Evolutionary conservation across 64 coral and sea anemone species (phyloP), one percentile per base, ranked within the genome.

Genomic region (Stichodactyla mertensii): DNA sequence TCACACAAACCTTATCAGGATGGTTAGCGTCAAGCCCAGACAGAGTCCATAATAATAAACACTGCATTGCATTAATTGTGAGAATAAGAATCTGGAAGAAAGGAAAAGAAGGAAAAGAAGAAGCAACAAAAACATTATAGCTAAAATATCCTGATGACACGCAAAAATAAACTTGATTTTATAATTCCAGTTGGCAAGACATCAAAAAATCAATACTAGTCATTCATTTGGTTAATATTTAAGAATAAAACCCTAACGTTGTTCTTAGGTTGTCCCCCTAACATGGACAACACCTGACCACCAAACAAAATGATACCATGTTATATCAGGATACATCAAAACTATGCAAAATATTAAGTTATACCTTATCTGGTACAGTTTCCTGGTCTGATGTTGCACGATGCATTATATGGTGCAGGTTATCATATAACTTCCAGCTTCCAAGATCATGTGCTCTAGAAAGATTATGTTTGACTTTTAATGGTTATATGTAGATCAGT

Each of bases 381-480:
- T 86, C 84, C 52, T 89, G 79, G 52, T 55, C 79, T 82, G 87
- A 45, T 56, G 78, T 71, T n/a, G 87, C 83, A 57, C 77, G 18
- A 54, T 89, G 16, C 10, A 89, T 89, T 4, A 91, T 87, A 36
- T 87, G 52, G 5, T 78, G 53, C 9, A 87, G 78, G 78, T 83
- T 83, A 64, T 93, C 92, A 61, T 93, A 89, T 67, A 93, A 78
- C 31, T 89, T 81, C 92, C 92, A 93, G 45, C 84, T 89, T 31
- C 85, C 85, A 57, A 93, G 92, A 86, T 93, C 88, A 82, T 93
- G 92, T 58, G 77, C 81, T 55, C 92, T 93, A 67, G 6, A 89
- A 55, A 60, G 22, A 74, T 31, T 18, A 87, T 5, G 58, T 2
- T 74, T n/a, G 23, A 23, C 0, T 7, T 22, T 71, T 57, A n/a